phyloP scores from a whole-genome alignment of 1,140 invertebrate genomes.

The Drosophila lowei region DNA sequence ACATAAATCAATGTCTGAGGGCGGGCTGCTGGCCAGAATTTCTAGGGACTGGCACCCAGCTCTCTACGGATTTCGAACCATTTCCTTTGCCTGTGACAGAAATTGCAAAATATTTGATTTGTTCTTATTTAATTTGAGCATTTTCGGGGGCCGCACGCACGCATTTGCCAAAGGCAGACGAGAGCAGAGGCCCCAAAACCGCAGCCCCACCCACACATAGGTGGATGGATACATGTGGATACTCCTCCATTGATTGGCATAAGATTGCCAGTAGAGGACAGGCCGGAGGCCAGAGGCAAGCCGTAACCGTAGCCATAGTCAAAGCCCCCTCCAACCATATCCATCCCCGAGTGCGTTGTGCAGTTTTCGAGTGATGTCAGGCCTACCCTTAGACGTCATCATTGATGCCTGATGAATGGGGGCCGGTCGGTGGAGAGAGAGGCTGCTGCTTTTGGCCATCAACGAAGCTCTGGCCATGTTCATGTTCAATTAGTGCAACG shows the following conservation, averaged over 20 bases:
- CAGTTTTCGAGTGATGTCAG: conserved; percentile 68
- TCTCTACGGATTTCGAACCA: conserved; percentile 3
- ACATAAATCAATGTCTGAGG: conserved; percentile 73
- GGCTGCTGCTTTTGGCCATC: neutral
- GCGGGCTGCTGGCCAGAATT: conserved; percentile 21
- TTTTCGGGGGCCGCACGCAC: conserved; percentile 43
- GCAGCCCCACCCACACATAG: neutral
- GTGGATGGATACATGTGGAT: too few species aligned
- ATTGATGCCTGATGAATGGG: conserved; percentile 53
- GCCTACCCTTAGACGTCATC: conserved; percentile 58
- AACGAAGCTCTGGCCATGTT: conserved; percentile 48
- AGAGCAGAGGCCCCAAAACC: neutral
- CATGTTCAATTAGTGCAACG: conserved; percentile 76
- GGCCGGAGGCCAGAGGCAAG: conserved; percentile 39
- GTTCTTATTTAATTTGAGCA: conserved; percentile 75
- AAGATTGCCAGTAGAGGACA: conserved; percentile 22
- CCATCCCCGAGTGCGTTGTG: conserved; percentile 50
- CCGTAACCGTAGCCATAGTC: too few species aligned
- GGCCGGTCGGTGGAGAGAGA: neutral
- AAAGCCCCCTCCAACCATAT: neutral
- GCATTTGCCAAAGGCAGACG: conserved; percentile 19
- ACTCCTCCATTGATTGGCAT: conserved; percentile 36
- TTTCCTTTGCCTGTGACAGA: conserved; percentile 57
- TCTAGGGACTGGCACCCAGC: neutral
- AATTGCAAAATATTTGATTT: conserved; percentile 78